Percentiles rank a stretch among this genome's conserved stretches.
These are phyloP conservation scores for Piprites chloris DNA, from an alignment of 2,113 vertebrate genomes.

Conservation along the genomic window DNA sequence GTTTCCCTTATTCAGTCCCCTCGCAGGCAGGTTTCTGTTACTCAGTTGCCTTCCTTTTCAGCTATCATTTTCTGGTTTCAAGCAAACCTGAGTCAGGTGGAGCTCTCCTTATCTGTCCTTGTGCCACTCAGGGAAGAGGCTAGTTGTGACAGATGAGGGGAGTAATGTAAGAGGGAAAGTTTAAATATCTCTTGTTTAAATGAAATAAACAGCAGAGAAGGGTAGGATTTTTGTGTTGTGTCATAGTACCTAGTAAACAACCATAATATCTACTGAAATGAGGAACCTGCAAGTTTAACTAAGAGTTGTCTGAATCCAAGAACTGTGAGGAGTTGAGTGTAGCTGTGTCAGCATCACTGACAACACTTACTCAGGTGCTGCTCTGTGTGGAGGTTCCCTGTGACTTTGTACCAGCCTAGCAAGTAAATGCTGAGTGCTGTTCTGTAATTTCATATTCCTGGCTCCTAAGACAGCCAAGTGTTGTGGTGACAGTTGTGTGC, in stretches of 20 bases:
- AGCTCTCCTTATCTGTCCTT: neutral
- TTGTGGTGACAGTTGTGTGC: accelerated
- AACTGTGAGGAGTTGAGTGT: neutral
- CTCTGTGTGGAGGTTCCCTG: neutral
- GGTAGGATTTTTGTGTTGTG: neutral
- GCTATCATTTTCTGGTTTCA: neutral
- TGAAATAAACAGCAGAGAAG: neutral
- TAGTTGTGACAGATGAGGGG: neutral
- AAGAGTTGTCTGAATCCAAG: neutral
- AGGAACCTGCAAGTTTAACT: neutral
- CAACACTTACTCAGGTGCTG: neutral
- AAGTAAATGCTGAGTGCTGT: neutral
- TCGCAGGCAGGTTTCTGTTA: neutral
- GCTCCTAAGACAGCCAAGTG: neutral
- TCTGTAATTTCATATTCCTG: neutral
- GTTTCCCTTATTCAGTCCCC: neutral
- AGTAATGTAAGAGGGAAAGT: neutral
- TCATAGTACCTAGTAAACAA: neutral
- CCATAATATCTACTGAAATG: neutral
- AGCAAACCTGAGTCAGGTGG: neutral
- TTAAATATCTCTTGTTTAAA: neutral
- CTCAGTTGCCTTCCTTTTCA: neutral
- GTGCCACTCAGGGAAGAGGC: neutral
- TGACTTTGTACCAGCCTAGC: neutral
- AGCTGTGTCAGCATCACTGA: neutral